phyloP scores from a whole-genome alignment of 1,140 invertebrate genomes.

The Odontomachus brunneus region DNA sequence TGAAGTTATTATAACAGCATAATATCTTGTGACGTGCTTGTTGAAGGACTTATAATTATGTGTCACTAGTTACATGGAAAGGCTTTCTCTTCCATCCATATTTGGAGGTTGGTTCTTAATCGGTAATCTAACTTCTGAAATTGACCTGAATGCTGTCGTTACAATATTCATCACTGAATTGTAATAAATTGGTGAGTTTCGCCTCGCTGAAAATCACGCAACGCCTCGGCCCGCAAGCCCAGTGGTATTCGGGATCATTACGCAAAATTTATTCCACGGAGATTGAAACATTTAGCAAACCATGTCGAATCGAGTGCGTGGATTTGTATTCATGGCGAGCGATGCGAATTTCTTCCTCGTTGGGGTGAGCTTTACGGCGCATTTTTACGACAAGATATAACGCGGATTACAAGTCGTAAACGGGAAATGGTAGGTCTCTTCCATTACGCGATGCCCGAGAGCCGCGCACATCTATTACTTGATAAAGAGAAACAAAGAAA shows the following conservation, averaged over 20 bases:
- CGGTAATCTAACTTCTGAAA: neutral
- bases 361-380: constrained; percentile 22
- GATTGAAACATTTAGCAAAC: constrained; percentile 52
- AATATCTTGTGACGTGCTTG: too few species aligned
- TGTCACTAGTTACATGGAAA: neutral
- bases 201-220: neutral
- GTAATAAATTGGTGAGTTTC: neutral
- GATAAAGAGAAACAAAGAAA: constrained; percentile 30
- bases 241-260: neutral
- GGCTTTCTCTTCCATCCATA: neutral
- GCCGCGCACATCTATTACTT: constrained; percentile 14
- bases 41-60: too few species aligned
- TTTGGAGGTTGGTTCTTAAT: neutral
- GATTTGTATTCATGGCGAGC: constrained; percentile 54
- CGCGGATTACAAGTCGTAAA: constrained; percentile 44
- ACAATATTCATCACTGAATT: neutral
- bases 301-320: constrained; percentile 24
- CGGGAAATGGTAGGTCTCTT: constrained; percentile 18
- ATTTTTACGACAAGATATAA: constrained; percentile 57
- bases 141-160: neutral
- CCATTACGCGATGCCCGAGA: constrained; percentile 22
- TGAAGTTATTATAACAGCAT: too few species aligned
- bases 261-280: constrained; percentile 15
- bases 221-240: neutral
- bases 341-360: constrained; percentile 53